A percentile compares a stretch with the other conserved stretches of the same genome.
Evolutionary conservation across 2,113 vertebrate species (phyloP).

Genomic region (Poeciliopsis retropinna): DNA sequence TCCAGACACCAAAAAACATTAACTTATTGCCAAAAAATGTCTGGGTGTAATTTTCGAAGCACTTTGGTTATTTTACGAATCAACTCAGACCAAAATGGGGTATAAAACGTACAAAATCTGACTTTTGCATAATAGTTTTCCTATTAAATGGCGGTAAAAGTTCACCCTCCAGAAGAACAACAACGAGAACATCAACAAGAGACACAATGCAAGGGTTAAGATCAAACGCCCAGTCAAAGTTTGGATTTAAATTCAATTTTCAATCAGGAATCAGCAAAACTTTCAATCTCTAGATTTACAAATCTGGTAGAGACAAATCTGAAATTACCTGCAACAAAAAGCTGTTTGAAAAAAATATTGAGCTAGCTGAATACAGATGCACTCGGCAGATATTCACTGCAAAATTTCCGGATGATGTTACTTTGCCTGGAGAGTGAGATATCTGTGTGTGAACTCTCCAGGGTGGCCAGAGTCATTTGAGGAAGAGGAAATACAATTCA

Average conservation of each 20-base stretch:
- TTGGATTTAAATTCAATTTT: not conserved
- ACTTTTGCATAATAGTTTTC: too few relatives aligned
- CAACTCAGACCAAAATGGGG: too few relatives aligned
- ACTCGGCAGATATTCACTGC: not conserved
- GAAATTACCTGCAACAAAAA: not conserved
- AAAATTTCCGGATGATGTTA: not conserved
- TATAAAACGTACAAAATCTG: too few relatives aligned
- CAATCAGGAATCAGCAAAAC: not conserved
- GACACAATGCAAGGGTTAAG: not conserved
- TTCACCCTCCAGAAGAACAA: not conserved
- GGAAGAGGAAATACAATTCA: slow-evolving; percentile 45
- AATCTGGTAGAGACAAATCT: not conserved
- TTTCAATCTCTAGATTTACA: not conserved
- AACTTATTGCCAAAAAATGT: too few relatives aligned
- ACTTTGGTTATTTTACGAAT: too few relatives aligned
- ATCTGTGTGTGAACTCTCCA: slow-evolving; percentile 34
- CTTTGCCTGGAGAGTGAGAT: not conserved
- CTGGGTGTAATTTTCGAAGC: too few relatives aligned
- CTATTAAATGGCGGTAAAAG: not conserved
- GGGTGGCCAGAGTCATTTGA: slow-evolving; percentile 22
- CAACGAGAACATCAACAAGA: not conserved
- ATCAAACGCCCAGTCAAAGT: not conserved
- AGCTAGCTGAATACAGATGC: not conserved
- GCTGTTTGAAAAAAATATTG: not conserved
- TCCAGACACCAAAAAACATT: too few relatives aligned